Base-by-base conservation (phyloP, 2,888 invertebrate species). In the Peribatodes rhomboidaria region DNA sequence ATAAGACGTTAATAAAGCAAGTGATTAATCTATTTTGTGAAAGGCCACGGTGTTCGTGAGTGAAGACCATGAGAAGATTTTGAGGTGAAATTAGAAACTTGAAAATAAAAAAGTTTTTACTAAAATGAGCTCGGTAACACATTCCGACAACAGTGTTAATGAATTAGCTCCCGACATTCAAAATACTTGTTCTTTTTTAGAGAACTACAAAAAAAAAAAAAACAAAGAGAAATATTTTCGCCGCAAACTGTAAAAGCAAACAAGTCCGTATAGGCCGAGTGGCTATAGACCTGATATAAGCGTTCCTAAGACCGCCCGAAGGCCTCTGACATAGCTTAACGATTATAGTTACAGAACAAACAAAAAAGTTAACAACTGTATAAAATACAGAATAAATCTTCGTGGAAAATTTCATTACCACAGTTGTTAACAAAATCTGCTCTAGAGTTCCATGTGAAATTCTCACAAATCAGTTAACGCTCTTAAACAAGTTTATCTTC, bases 21-120 rank as follows among this genome's bases (percentile, higher is more conserved):
- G 52, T 61, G 62, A 71, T 72, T 71, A 68, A 67, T 69, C 56
- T 65, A 49, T 60, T 69, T 65, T 49, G 61, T 68, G 72, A 73
- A 69, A 71, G 71, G 52, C 47, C 16, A 49, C 46, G 47, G 52
- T 46, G 16, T 54, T 65, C 61, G 63, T 65, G 69, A 67, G 54
- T 53, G 60, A 67, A 67, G 65, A 37, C 31, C 68, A 64, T 69
- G 71, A 60, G 67, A 71, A 68, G 35, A 50, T 58, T 63, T 58
- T 64, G 52, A 52, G 46, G 52, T 56, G 60, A 52, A 60, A 65
- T 52, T 55, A 57, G 50, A 54, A 58, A 63, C 49, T 56, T 42
- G 31, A 42, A 37, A 53, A 41, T 10, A 49, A 18, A 49, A 58
- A 54, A 4, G 31, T 37, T 53, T 55, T 35, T 52, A 53, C 16